Base-by-base conservation (phyloP, 2,888 invertebrate species). In the Timema podura region DNA sequence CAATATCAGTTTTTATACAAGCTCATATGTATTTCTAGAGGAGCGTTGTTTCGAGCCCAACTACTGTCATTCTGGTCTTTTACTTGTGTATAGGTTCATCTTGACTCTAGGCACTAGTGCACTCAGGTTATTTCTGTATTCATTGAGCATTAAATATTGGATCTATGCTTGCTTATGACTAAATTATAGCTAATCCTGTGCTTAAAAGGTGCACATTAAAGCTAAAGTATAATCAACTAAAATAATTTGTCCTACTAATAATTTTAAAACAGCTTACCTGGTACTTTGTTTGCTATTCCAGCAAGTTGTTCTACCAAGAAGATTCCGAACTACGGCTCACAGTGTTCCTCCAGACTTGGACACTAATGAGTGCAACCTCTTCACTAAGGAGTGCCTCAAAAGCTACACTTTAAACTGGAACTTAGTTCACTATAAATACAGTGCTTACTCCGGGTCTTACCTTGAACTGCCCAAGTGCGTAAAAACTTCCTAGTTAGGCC, bases 341-440 rank as follows among this genome's bases (percentile, higher is more conserved):
- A 88, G 76, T 81, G 88, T 83, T 77, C 87, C 78, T 73, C 83
- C 74, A 79, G 78, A 81, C 70, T 80, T 82, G 54, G 79, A 81
- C 54, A 79, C 79, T 54, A 81, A 85, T 75, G 83, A 85, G 68
- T 85, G 85, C 75, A 87, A 84, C 78, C 82, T 90, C 51, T 85
- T 91, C 77, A 88, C 89, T 30, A 85, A 85, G 77, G 88, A 90
- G 80, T 90, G 90, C 79, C 83, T 91, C 68, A 84, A 84, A 75
- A 88, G 91, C 75, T 97, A 97, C 81, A 91, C 91, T 6, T 90
- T 91, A 71, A 91, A 93, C 79, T 95, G 95, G 91, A 91, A 92
- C 82, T 86, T 95, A 73, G 89, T 98, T 73, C 91, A 93, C 80
- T 97, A 93, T 81, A 97, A 96, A 81, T 97, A 96, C 80, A 89